A percentile compares a stretch with the other conserved stretches of the same genome.
Conservation (phyloP, 2,113 vertebrate genomes). For the Tetrao urogallus region DNA sequence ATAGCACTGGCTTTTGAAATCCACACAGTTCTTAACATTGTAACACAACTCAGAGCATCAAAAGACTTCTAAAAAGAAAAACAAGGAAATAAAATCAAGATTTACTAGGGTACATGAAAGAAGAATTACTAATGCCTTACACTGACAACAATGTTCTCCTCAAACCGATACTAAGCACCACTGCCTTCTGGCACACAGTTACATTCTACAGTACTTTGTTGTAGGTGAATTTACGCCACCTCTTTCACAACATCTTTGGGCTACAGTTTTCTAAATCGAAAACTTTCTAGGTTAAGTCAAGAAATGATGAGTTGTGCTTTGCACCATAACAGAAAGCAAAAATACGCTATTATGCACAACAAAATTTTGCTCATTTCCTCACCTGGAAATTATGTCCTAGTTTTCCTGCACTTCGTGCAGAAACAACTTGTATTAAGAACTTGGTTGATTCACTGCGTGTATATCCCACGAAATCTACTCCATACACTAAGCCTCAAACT, state of each 20-base stretch:
- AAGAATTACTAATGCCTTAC: not conserved
- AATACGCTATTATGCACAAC: not conserved
- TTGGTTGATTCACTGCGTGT: not conserved
- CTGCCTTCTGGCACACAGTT: not conserved
- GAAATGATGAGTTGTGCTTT: not conserved
- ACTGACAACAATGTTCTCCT: not conserved
- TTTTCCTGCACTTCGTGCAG: not conserved
- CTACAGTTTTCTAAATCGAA: not conserved
- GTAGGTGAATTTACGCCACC: not conserved
- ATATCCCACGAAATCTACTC: not conserved
- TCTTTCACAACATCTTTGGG: not conserved
- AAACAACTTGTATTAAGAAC: not conserved
- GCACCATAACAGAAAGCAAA: not conserved
- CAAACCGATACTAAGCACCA: not conserved
- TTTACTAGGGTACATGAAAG: not conserved
- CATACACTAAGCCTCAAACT: not conserved
- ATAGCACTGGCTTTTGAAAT: constrained; percentile 96
- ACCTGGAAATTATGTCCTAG: not conserved
- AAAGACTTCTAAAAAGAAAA: constrained; percentile 88
- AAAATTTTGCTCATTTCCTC: not conserved
- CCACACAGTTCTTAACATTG: constrained; percentile 95
- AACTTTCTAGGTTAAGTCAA: not conserved
- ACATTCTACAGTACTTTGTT: not conserved
- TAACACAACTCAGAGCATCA: constrained; percentile 90
- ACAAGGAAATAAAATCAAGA: not conserved